Base-by-base conservation (phyloP, 2,797 vertebrate genomes). In the Danio albolineatus region DNA sequence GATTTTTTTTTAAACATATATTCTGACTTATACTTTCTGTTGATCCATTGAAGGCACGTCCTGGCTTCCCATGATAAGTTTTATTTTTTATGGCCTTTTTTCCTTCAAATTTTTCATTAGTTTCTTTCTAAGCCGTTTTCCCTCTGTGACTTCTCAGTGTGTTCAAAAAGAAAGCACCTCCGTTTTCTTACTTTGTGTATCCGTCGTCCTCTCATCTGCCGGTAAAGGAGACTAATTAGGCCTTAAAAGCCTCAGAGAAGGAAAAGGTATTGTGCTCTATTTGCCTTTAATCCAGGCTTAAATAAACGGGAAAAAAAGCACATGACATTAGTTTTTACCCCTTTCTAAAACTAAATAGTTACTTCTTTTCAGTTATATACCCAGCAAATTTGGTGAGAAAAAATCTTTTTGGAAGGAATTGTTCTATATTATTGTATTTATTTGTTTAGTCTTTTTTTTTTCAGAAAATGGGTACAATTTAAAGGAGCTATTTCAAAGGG, bases 51-150 rank as follows among this genome's bases (percentile, higher is more conserved):
- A 61, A 81, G 19, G 61, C 57, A 17, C 74, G 4, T 80, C 7
- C 81, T 86, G 84, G 53, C 71, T 65, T 73, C 19, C 17, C 49
- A 44, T 78, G 85, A 87, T 87, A 84, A 83, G 77, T 79, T 80
- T 28, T 28, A 28, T 28, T 28, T 28, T 28, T 1, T 72, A 60
- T 21, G 46, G 67, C 39, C 54, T 74, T 76, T 74, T 77, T 76
- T 59, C 41, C 46, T 49, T 67, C 57, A 7, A 44, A 38, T 61
- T 57, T 28, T 81, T 51, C 46, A 9, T 28, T 48, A 4, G 28
- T 64, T 72, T 64, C 43, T 82, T 72, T 73, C 14, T 5, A 57
- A 76, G 48, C 16, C 64, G 48, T 83, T 84, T 83, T 66, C 21
- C 70, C 43, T 59, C 65, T 44, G 62, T 74, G 81, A 84, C 83